These are phyloP conservation scores for Triplophysa dalaica DNA, from an alignment of 2,113 vertebrate species.

Conservation along the genomic window DNA sequence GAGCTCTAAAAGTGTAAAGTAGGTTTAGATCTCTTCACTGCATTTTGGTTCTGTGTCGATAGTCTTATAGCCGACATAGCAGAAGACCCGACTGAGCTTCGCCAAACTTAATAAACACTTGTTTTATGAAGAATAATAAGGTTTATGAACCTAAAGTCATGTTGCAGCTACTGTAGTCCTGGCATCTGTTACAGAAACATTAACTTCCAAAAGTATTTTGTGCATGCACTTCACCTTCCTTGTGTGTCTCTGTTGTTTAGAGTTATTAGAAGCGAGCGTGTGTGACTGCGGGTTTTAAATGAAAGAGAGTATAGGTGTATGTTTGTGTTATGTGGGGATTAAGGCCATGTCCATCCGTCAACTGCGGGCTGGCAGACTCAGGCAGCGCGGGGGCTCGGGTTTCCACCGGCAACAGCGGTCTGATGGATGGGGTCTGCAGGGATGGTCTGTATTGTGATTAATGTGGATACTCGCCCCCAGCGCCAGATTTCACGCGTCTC, in stretches of 20 bases:
- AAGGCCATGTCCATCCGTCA: constrained; percentile 64
- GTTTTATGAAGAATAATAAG: background rate
- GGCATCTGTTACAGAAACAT: constrained; percentile 10
- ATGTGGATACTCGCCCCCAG: constrained; percentile 64
- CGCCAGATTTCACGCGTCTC: constrained; percentile 58
- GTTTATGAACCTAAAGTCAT: background rate
- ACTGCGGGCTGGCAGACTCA: constrained; percentile 66
- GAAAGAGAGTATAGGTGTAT: constrained; percentile 38
- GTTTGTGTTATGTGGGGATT: constrained; percentile 33
- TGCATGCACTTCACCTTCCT: constrained; percentile 2
- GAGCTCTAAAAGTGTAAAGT: no score
- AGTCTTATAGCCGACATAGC: no score
- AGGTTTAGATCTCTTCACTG: no score
- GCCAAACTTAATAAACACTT: background rate
- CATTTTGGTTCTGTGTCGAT: no score
- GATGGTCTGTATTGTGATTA: constrained; percentile 75
- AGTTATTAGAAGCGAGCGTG: constrained; percentile 6
- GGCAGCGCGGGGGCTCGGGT: constrained; percentile 68
- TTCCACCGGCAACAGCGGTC: constrained; percentile 61
- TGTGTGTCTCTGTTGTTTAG: constrained; percentile 5
- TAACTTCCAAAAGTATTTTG: background rate
- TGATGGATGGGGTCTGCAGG: constrained; percentile 75
- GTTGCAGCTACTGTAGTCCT: background rate
- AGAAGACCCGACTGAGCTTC: no score
- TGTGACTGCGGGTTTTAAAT: constrained; percentile 14